phyloP scores from a whole-genome alignment of 2,113 vertebrate species.

The Neoarius graeffei region DNA sequence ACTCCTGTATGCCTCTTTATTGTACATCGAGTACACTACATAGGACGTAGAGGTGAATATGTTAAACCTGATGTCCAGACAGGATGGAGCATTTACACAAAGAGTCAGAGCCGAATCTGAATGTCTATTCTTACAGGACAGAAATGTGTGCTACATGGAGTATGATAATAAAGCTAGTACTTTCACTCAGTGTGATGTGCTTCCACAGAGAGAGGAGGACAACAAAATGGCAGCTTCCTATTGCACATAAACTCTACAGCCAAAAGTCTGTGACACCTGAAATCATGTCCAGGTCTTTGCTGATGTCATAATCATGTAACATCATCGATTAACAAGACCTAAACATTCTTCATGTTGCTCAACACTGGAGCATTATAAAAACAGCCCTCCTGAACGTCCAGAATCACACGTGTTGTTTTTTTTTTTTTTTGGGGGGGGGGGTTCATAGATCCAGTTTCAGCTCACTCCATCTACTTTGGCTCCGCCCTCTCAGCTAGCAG shows the following conservation, averaged over 20 bases:
- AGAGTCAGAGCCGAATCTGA: not conserved
- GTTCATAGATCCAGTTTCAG: not conserved
- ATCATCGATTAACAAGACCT: not conserved
- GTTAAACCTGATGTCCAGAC: not conserved
- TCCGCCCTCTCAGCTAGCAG: not conserved
- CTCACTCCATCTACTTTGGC: not conserved
- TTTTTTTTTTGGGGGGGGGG: no score
- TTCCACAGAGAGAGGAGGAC: not conserved
- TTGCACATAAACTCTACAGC: not conserved
- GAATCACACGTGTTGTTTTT: no score
- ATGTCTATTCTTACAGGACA: not conserved
- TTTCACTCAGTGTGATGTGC: not conserved
- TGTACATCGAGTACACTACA: not conserved
- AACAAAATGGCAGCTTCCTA: not conserved
- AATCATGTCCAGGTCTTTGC: not conserved
- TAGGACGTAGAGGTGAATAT: not conserved
- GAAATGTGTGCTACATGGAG: not conserved
- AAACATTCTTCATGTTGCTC: not conserved
- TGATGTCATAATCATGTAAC: not conserved
- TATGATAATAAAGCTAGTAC: not conserved
- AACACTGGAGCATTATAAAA: not conserved
- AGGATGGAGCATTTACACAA: not conserved
- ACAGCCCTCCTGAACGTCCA: no score
- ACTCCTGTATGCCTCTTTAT: not conserved
- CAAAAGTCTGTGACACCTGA: not conserved